Base-by-base conservation (phyloP, 2,888 invertebrate genomes). In the Melanargia galathea region DNA sequence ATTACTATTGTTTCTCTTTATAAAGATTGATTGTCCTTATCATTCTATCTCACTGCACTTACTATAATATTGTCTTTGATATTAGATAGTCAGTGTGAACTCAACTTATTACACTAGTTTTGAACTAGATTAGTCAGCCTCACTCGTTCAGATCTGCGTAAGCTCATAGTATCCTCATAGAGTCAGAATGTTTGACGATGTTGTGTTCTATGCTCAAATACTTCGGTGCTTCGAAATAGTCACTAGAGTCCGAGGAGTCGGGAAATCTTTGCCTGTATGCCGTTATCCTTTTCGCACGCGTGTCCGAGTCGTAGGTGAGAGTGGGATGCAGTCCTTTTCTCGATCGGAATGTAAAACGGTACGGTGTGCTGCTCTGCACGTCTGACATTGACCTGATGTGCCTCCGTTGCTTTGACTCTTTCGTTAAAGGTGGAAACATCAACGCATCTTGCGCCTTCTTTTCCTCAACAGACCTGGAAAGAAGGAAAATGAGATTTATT, bases 301-400 rank as follows among this genome's bases (percentile, higher is more conserved):
- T 86, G 71, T 91, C 91, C 0, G 89, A 90, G 72, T 91, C 90
- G 66, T 90, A 90, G 68, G 82, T 82, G 4, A 90, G 79, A 33
- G 83, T 83, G 60, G 83, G 83, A 45, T 80, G 81, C 68, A 83
- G 81, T 6, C 84, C 84, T 51, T 80, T 80, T 64, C 84, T 78
- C 0, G 85, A 81, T 62, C 87, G 79, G 75, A 84, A 86, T 1
- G 83, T 79, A 26, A 87, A 73, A 61, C 85, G 79, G 76, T 84
- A 87, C 0, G 90, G 90, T 1, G 90, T 89, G 70, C 90, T 90
- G 80, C 81, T 86, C 57, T 90, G 90, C 8, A 91, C 91, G 63
- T 91, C 91, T 0, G 91, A 91, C 91, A 91, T 91, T 0, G 91
- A 91, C 55, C 91, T 75, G 64, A 90, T 91, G 71, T 91, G 91